These are phyloP conservation scores for Gambusia yucatana DNA, from an alignment of 2,797 vertebrate species.

Conservation along the genomic window DNA sequence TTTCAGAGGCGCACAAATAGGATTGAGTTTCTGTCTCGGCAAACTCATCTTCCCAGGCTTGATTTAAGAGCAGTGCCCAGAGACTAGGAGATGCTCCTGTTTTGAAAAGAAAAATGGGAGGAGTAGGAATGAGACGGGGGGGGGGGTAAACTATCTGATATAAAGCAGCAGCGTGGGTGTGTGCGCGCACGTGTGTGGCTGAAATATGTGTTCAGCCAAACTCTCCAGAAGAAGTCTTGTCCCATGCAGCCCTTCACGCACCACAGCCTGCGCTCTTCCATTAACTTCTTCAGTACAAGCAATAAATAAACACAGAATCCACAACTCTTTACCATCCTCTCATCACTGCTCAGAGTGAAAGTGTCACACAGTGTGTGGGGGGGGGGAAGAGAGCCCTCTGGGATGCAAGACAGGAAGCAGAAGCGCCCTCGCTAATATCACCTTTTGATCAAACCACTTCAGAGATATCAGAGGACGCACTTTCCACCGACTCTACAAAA, in stretches of 20 bases:
- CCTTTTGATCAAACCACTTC: conserved; percentile 68
- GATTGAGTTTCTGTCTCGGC: conserved; percentile 50
- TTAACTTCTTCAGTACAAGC: conserved; percentile 67
- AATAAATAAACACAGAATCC: conserved; percentile 77
- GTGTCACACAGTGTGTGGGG: conserved; percentile 26
- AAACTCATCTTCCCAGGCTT: conserved; percentile 60
- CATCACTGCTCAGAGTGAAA: conserved; percentile 56
- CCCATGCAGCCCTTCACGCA: conserved; percentile 67
- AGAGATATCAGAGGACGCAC: conserved; percentile 66
- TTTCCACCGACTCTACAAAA: conserved; percentile 69
- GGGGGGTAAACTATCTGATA: conserved; percentile 60
- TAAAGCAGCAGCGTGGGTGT: conserved; percentile 44
- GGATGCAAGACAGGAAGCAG: conserved; percentile 47
- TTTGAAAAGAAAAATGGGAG: conserved; percentile 56
- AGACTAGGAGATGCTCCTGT: conserved; percentile 57
- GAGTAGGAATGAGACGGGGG: conserved; percentile 37
- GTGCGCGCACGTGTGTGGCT: conserved; percentile 34
- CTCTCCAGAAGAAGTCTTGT: conserved; percentile 57
- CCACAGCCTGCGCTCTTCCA: conserved; percentile 56
- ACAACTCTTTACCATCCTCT: conserved; percentile 72
- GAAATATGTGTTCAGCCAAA: conserved; percentile 55
- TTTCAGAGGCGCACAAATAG: conserved; percentile 26
- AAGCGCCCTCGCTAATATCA: conserved; percentile 57
- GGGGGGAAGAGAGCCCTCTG: conserved; percentile 44
- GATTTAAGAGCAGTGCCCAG: conserved; percentile 55